Base-by-base conservation (phyloP, 2,888 invertebrate genomes). In the Sympetrum striolatum region DNA sequence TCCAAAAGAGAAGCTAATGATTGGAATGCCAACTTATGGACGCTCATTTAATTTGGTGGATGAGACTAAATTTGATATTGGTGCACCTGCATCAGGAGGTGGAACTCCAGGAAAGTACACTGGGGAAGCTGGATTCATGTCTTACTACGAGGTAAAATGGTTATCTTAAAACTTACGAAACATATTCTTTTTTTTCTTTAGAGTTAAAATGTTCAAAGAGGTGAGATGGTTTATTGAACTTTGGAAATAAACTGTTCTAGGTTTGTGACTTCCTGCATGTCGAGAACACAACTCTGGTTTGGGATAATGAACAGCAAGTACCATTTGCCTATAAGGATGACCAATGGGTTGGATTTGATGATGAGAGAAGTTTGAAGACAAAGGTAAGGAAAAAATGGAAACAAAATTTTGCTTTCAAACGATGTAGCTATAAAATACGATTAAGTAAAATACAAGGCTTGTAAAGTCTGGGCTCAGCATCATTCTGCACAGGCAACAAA, bases 331-430 rank as follows among this genome's bases (percentile, higher is more conserved):
- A 98, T 94, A 96, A 96, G 92, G 97, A 96, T 8, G 97, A 98
- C 93, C 98, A 98, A 92, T 98, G 98, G 98, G 98, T 98, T 48
- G 98, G 98, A 91, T 98, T 98, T 92, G 98, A 98, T 93, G 98
- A 98, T 93, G 98, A 98, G 93, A 96, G 98, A 92, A 98, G 98
- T 92, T 95, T 98, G 35, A 97, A 97, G 93, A 98, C 98, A 60
- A 98, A 98, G 96, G 98, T 98, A 93, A 93, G 92, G 37, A 35
- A 44, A 14, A 0, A 4, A n/a, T n/a, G n/a, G n/a, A 10, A 53
- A 18, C 18, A 53, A 18, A 53, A 18, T 18, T 53, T 3, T 18
- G 15, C 5, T 0, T 18, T 18, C 2, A 18, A 53, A 18, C 53
- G 18, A 6, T 3, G 18, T 53, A 8, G 48, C 48, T 53, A 4